phyloP scores from a whole-genome alignment of 1,140 invertebrate genomes.

The Phymastichus coffea region DNA sequence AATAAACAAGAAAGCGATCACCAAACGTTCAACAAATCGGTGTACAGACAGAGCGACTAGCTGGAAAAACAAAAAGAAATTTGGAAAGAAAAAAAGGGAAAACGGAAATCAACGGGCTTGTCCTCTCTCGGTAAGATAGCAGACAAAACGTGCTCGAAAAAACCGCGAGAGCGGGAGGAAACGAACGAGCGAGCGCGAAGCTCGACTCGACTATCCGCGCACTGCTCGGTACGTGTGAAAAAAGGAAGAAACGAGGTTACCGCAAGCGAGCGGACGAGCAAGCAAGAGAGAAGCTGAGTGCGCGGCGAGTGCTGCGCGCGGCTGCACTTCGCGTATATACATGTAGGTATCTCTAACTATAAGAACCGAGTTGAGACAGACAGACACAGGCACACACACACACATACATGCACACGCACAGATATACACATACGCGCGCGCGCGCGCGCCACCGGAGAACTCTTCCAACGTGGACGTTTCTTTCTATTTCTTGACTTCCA shows the following conservation, averaged over 20 bases:
- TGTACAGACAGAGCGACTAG: neutral
- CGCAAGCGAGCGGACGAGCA: neutral
- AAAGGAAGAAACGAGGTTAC: conserved; percentile 12
- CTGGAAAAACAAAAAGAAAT: neutral
- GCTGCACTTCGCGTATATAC: neutral
- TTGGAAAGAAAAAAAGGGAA: neutral
- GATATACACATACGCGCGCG: too few relatives aligned
- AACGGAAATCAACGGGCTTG: neutral
- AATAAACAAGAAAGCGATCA: neutral
- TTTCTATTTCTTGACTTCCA: too few relatives aligned
- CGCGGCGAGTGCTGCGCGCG: neutral
- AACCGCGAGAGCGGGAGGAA: too few relatives aligned
- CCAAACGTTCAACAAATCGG: neutral
- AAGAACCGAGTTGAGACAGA: neutral
- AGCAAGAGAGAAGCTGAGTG: neutral
- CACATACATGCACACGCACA: too few relatives aligned
- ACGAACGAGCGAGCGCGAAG: too few relatives aligned
- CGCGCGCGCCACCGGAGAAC: too few relatives aligned
- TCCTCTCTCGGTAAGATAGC: neutral
- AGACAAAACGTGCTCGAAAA: too few relatives aligned
- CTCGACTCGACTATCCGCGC: too few relatives aligned
- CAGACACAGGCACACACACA: too few relatives aligned
- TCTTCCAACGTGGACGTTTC: too few relatives aligned
- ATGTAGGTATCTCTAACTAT: neutral
- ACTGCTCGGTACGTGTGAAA: too few relatives aligned